These are phyloP conservation scores for Lutraria rhynchaena DNA, from an alignment of 1,140 invertebrate species.

Conservation along the genomic window DNA sequence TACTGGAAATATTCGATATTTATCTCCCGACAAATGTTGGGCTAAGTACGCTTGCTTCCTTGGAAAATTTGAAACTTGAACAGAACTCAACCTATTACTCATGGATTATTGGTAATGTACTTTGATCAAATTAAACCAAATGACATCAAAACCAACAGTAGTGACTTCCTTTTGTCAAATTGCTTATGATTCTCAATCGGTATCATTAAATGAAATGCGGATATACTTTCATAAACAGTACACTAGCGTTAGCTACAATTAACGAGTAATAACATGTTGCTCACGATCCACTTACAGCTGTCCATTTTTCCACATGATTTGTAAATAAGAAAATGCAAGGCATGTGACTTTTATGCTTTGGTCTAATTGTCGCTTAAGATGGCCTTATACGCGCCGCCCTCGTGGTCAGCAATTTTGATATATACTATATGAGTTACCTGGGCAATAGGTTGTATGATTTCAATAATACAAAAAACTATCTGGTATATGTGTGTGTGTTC, in stretches of 20 bases:
- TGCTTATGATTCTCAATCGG: not conserved
- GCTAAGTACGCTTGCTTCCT: conserved; percentile 57
- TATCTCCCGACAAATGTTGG: conserved; percentile 61
- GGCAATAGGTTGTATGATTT: too few species aligned
- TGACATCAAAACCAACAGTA: not conserved
- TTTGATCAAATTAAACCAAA: not conserved
- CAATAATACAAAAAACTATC: too few species aligned
- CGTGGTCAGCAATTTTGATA: too few species aligned
- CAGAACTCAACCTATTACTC: conserved; percentile 64
- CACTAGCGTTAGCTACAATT: not conserved
- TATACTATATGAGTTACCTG: too few species aligned
- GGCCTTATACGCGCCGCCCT: too few species aligned
- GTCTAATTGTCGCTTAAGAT: too few species aligned
- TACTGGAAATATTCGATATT: conserved; percentile 60
- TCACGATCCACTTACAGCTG: not conserved
- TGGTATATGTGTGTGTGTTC: too few species aligned
- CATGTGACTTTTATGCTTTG: too few species aligned
- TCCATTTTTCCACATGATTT: not conserved
- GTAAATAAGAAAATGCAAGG: too few species aligned
- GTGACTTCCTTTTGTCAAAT: not conserved
- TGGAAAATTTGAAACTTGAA: conserved; percentile 57
- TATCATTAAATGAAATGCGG: not conserved
- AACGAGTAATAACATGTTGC: not conserved
- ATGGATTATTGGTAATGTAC: conserved; percentile 66
- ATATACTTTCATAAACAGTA: too few species aligned